Percentiles rank a stretch among this genome's conserved stretches.
These are phyloP conservation scores for Argyresthia goedartella DNA, from an alignment of 2,888 invertebrate genomes.

Conservation along the genomic window DNA sequence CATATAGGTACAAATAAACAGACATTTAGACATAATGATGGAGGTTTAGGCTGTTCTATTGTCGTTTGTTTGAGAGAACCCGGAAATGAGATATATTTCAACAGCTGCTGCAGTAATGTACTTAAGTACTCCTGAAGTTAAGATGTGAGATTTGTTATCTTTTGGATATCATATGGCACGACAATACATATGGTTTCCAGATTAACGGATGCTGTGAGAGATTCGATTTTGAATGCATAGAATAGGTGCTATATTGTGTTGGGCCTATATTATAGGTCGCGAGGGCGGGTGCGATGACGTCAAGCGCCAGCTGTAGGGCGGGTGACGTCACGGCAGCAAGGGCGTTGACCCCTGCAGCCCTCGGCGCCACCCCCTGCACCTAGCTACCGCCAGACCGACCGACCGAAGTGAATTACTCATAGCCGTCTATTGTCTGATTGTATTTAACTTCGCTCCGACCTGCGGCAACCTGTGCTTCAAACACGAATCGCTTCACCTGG, in stretches of 20 bases:
- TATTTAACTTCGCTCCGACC: conserved; percentile 32
- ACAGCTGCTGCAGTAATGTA: conserved; percentile 23
- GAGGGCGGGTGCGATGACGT: conserved; percentile 49
- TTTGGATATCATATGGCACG: conserved; percentile 38
- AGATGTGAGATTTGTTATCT: conserved; percentile 31
- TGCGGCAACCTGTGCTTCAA: conserved; percentile 41
- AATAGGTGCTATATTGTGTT: conserved; percentile 43
- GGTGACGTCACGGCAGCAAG: conserved; percentile 58
- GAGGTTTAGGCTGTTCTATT: background rate
- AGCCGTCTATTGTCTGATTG: conserved; percentile 23
- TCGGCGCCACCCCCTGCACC: conserved; percentile 13
- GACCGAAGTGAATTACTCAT: conserved; percentile 41
- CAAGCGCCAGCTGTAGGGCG: conserved; percentile 60
- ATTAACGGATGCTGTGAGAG: conserved; percentile 25
- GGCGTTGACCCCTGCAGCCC: conserved; percentile 54
- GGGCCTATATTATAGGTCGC: conserved; percentile 16
- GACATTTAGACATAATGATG: conserved; percentile 2
- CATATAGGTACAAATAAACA: background rate
- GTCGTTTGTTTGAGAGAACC: conserved; percentile 3
- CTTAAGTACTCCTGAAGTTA: conserved; percentile 14
- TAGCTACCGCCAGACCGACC: background rate
- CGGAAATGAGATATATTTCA: conserved; percentile 11
- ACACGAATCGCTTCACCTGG: background rate
- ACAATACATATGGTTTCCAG: conserved; percentile 42
- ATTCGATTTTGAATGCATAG: conserved; percentile 40